Evolutionary conservation across 1,140 invertebrate species (phyloP).

Genomic region (Brachionus sp.): DNA sequence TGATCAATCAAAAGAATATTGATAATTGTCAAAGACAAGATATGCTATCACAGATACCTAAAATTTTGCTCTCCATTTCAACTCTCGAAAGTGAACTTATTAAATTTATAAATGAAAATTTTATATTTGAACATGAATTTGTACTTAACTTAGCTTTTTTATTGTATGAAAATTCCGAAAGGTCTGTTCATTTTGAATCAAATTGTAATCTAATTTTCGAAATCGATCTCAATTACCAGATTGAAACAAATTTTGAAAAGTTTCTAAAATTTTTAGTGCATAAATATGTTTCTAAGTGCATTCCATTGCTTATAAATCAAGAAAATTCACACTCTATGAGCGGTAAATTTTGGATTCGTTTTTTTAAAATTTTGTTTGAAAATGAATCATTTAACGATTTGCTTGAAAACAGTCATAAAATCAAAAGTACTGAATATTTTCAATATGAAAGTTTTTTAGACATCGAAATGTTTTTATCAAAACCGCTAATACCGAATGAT

Average conservation of each 20-base stretch:
- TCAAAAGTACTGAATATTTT: not conserved
- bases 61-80: not conserved
- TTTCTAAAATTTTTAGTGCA: not conserved
- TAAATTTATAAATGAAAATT: not conserved
- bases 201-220: not conserved
- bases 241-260: constrained; percentile 2
- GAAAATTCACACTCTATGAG: not conserved
- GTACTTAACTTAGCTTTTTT: constrained; percentile 15
- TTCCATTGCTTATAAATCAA: not conserved
- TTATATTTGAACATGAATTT: not conserved
- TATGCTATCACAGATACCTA: not conserved
- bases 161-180: not conserved
- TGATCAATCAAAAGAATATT: not conserved
- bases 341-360: not conserved
- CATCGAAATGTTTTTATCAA: constrained; percentile 4
- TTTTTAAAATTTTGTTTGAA: not conserved
- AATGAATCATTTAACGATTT: not conserved
- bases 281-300: not conserved
- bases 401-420: not conserved
- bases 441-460: constrained; percentile 14
- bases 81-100: not conserved
- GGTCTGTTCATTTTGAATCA: not conserved
- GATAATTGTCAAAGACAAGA: not conserved
- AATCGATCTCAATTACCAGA: not conserved
- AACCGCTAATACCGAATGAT: not conserved